These are phyloP conservation scores for Asteroscopus sphinx DNA, from an alignment of 2,888 invertebrate genomes.

Conservation along the genomic window DNA sequence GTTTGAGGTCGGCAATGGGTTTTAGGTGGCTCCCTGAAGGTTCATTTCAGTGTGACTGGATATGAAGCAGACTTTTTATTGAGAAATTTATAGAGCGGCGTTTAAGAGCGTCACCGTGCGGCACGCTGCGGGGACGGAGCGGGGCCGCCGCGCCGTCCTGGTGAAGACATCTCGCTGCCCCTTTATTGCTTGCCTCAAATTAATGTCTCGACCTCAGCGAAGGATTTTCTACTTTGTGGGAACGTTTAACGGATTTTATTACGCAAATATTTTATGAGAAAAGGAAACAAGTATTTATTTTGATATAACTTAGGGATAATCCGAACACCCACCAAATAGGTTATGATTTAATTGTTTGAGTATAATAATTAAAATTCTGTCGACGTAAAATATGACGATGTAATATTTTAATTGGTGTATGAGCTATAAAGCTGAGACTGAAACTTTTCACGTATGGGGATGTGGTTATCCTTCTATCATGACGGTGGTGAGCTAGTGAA, in stretches of 20 bases:
- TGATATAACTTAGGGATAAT: slow-evolving; percentile 52
- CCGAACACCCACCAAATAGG: slow-evolving; percentile 30
- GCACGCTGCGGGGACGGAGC: slow-evolving; percentile 50
- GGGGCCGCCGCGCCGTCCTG: slow-evolving; percentile 56
- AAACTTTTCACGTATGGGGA: slow-evolving; percentile 5
- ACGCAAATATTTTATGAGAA: slow-evolving; percentile 78
- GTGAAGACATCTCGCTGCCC: slow-evolving; percentile 83
- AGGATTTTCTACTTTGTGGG: slow-evolving; percentile 84
- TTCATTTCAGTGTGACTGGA: slow-evolving; percentile 71
- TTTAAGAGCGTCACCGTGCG: slow-evolving; percentile 79
- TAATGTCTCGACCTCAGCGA: slow-evolving; percentile 85
- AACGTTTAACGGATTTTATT: slow-evolving; percentile 84
- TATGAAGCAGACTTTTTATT: slow-evolving; percentile 76
- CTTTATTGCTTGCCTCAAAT: slow-evolving; percentile 89
- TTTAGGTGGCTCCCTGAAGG: slow-evolving; percentile 70
- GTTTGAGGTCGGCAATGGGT: slow-evolving; percentile 61
- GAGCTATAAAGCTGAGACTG: background rate
- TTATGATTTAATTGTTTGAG: slow-evolving; percentile 35
- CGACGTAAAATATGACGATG: no score
- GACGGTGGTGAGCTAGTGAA: slow-evolving; percentile 47
- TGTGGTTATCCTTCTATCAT: slow-evolving; percentile 4
- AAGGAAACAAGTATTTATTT: slow-evolving; percentile 66
- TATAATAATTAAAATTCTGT: slow-evolving; percentile 27
- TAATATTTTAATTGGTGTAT: slow-evolving; percentile 15
- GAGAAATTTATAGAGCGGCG: slow-evolving; percentile 83